Conservation (phyloP, 2,113 vertebrate species). For the Brachyhypopomus gauderio region DNA sequence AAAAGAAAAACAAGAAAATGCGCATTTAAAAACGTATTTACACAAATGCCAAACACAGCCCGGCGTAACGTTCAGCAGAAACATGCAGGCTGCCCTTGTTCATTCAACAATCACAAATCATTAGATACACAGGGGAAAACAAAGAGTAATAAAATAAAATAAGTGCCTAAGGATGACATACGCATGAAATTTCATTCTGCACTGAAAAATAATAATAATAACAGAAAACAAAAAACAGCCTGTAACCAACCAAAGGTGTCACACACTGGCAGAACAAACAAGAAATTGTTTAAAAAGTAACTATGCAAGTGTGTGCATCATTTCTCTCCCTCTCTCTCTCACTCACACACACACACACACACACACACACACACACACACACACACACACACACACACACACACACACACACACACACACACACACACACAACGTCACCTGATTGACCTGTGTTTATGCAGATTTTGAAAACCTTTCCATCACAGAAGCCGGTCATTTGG, state of each 20-base stretch:
- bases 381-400: no score
- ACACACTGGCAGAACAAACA: background rate
- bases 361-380: no score
- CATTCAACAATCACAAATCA: constrained; percentile 3
- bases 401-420: no score
- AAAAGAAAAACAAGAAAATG: constrained; percentile 24
- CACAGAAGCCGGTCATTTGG: constrained; percentile 55
- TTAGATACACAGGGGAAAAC: background rate
- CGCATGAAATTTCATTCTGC: constrained; percentile 8
- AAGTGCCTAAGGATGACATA: constrained; percentile 46
- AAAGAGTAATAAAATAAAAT: constrained; percentile 19
- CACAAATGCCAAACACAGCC: constrained; percentile 60
- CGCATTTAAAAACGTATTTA: constrained; percentile 64
- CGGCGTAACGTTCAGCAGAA: constrained; percentile 59
- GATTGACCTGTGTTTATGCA: background rate
- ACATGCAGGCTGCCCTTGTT: constrained; percentile 37
- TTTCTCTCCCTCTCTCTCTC: no score
- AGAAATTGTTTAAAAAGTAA: background rate
- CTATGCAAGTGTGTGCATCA: no score
- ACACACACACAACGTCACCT: no score
- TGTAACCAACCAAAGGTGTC: background rate
- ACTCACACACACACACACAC: no score
- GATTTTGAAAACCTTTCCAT: constrained; percentile 40
- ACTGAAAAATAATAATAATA: background rate
- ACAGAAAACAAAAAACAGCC: no score